Evolutionary conservation across 1,140 invertebrate species (phyloP), one percentile per base, ranked within the genome.

Genomic region (Octopus sinensis): DNA sequence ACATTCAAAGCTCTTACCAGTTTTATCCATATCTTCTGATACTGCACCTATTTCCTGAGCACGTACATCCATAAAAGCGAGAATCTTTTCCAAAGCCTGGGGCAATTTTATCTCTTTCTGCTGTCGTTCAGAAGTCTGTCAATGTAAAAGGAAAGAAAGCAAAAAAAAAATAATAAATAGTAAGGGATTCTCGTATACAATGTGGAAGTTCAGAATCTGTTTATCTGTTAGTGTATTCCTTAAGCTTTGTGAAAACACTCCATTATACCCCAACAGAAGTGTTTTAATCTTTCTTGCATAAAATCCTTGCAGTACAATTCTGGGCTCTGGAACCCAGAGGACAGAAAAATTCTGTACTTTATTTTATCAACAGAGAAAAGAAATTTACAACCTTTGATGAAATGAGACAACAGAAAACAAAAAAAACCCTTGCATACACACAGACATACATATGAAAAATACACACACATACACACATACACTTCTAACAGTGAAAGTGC

Each of bases 31-130:
- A 77, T 89, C 91, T 71, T 93, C 92, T 3, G 90, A 88, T 82
- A 91, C 92, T 79, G 93, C 90, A 7, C 94, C 94, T 76, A 96
- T 92, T 89, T 96, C 94, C 84, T 95, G 94, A 13, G 94, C 95
- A 85, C 96, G 92, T 83, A 95, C 94, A 87, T 94, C 94, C 90
- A 97, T 97, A 76, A 96, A 94, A 30, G 96, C 96, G 2, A 97
- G 90, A 43, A 95, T 95, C 88, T 97, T 95, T 90, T 97, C 96
- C 62, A 97, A 90, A 23, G 95, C 96, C 86, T 95, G 94, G 10
- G 96, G 96, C 23, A 97, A 89, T 83, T 91, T 91, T 1, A 94
- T 91, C 84, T 95, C 94, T 73, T 88, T 88, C 0, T 82, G 82
- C n/a, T 84, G 85, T 10, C 51, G 54, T 30, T 79, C 53, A 5